Percentiles rank a stretch among this genome's conserved stretches.
phyloP scores from a whole-genome alignment of 2,113 vertebrate genomes.

The Ciconia maguari region DNA sequence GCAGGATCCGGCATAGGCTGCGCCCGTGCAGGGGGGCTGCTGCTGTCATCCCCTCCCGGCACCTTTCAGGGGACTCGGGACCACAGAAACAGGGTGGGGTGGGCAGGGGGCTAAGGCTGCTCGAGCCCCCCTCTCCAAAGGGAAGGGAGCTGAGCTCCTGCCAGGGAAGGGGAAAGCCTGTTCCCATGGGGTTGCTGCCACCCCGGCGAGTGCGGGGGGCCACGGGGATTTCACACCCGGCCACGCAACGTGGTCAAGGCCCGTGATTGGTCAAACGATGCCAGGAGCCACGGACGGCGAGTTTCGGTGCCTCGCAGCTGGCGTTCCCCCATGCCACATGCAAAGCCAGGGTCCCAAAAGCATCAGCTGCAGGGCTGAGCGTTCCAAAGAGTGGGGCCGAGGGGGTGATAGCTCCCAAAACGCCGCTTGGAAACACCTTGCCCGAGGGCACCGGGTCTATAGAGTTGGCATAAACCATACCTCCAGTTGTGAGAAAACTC shows the following conservation, averaged over 20 bases:
- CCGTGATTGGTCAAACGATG: accelerated
- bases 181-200: not conserved
- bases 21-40: not conserved
- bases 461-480: not conserved
- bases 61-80: not conserved
- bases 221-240: not conserved
- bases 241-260: accelerated
- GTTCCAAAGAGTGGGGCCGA: accelerated
- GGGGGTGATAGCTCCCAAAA: not conserved
- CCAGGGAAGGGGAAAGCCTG: not conserved
- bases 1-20: not conserved
- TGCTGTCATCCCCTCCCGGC: not conserved
- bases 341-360: not conserved
- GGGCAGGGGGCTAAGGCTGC: not conserved
- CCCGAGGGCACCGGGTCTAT: not conserved
- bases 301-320: not conserved
- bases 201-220: accelerated
- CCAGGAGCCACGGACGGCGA: not conserved
- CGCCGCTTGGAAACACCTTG: not conserved
- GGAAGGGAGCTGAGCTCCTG: not conserved
- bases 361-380: not conserved
- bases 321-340: not conserved
- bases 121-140: not conserved
- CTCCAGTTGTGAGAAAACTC: not conserved
- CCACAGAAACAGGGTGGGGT: not conserved